phyloP scores from a whole-genome alignment of 2,797 vertebrate species.

The Crenichthys baileyi region DNA sequence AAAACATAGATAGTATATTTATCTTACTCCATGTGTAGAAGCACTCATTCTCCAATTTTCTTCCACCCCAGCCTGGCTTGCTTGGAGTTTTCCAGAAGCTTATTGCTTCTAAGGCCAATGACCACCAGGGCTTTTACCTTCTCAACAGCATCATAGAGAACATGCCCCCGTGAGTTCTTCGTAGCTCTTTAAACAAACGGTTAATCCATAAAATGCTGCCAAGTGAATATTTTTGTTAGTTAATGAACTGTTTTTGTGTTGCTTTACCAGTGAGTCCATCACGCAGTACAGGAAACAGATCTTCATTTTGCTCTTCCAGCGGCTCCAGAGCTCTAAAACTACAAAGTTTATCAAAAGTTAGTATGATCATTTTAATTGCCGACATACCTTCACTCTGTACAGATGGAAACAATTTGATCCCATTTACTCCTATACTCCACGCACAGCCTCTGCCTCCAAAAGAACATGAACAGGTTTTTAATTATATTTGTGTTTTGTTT shows the following conservation, averaged over 20 bases:
- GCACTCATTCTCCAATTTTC: neutral
- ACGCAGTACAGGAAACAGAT: conserved; percentile 96
- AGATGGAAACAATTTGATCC: too few relatives aligned
- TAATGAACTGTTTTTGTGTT: conserved; percentile 15
- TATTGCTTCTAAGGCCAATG: conserved; percentile 97
- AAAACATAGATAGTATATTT: neutral
- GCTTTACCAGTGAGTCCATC: conserved; percentile 86
- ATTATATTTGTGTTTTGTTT: neutral
- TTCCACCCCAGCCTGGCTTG: conserved; percentile 87
- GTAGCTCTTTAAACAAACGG: neutral
- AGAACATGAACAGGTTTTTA: neutral
- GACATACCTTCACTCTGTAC: too few relatives aligned
- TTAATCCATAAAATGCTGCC: neutral
- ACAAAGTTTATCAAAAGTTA: conserved; percentile 98
- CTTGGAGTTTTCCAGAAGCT: conserved; percentile 98
- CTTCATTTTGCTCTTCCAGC: conserved; percentile 97
- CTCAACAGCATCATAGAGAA: conserved; percentile 97
- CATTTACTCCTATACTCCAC: too few relatives aligned
- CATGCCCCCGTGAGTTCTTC: conserved; percentile 90
- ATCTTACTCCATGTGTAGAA: neutral
- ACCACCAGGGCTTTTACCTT: conserved; percentile 98
- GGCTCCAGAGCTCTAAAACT: conserved; percentile 98
- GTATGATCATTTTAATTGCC: conserved; percentile 47
- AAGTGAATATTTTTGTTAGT: neutral
- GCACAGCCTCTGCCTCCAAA: neutral